These are phyloP conservation scores for Phrynocephalus forsythii DNA, from an alignment of 2,797 vertebrate genomes.

Conservation along the genomic window DNA sequence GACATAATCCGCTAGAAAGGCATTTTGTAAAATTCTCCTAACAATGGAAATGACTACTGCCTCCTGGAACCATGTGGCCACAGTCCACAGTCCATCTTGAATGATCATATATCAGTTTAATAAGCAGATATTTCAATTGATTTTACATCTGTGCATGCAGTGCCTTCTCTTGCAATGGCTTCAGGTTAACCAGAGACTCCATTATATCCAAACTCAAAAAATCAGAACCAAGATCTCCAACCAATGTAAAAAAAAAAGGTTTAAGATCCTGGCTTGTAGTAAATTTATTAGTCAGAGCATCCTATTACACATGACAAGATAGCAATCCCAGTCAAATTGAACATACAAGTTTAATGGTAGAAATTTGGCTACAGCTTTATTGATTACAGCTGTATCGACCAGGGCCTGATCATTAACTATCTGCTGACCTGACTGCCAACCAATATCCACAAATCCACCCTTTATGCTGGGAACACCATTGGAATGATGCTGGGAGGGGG, in stretches of 20 bases:
- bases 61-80: neutral
- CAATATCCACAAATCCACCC: no score
- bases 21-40: conserved; percentile 3
- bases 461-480: neutral
- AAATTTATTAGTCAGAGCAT: neutral
- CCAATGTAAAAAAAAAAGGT: neutral
- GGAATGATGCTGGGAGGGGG: no score
- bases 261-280: neutral
- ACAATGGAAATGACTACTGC: neutral
- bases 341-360: no score
- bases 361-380: no score
- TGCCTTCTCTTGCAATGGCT: neutral
- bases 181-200: neutral
- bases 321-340: no score
- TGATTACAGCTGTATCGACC: no score
- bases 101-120: neutral
- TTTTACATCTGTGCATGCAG: neutral
- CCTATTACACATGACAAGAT: neutral
- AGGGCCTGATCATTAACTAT: no score
- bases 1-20: neutral
- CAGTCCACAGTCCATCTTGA: neutral
- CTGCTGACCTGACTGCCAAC: no score
- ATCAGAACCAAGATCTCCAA: neutral
- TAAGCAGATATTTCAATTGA: neutral
- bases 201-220: neutral